Base-by-base conservation (phyloP, 2,888 invertebrate genomes). In the Eurytoma adleriae region DNA sequence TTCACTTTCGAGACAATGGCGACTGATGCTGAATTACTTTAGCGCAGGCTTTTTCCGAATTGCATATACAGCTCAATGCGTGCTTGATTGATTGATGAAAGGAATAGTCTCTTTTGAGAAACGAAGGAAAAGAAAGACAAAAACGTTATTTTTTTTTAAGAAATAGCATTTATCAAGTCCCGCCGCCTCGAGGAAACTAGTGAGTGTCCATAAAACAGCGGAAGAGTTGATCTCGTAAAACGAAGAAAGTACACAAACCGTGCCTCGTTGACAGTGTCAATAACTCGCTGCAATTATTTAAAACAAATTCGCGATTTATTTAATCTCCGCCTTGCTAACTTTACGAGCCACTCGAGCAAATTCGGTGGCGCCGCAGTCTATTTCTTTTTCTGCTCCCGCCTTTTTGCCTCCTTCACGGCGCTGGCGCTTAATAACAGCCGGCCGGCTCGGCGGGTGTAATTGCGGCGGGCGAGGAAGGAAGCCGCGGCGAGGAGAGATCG, bases 1-100 rank as follows among this genome's bases (percentile, higher is more conserved):
- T 18, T 30, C 30, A 52, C 50, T 72, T 62, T n/a, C 62, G 18
- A 20, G 52, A 40, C 69, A 56, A 64, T 20, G 20, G 48, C 40
- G 40, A 48, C 18, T 48, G 64, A 40, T 48, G 64, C 57, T 7
- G 40, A 40, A 40, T 40, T 40, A 40, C 40, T 40, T 40, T 40
- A 40, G 4, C 40, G 7, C 2, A 7, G 7, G 40, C 10, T 10
- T 40, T 40, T 40, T 40, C 10, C 10, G 10, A 40, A 40, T 10
- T 40, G 40, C 7, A 4, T 40, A 1, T 10, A 10, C 30, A 30
- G 40, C 40, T 40, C 40, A 40, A 40, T 40, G 40, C 40, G 40
- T 40, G 7, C 0, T n/a, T n/a, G n/a, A n/a, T n/a, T 40, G 40
- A 40, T 40, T 40, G 40, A 40, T 10, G 40, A 40, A 40, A 40